These are phyloP conservation scores for Andrena hattorfiana DNA, from an alignment of 2,888 invertebrate genomes.

Conservation along the genomic window DNA sequence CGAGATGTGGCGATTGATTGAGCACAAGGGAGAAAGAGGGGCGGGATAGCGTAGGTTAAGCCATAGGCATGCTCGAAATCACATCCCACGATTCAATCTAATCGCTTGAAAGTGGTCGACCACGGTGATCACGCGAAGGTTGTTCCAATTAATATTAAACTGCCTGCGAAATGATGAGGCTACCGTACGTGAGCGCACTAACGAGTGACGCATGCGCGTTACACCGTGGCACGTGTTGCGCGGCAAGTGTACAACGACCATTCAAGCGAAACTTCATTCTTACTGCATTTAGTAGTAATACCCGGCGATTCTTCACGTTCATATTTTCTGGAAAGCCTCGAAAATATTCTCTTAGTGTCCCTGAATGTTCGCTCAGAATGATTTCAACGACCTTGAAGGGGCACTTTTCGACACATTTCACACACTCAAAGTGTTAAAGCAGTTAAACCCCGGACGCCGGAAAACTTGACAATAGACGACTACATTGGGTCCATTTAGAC, in stretches of 20 bases:
- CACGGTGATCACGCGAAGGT: slow-evolving; percentile 76
- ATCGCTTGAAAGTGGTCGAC: slow-evolving; percentile 65
- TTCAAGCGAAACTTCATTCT: neutral
- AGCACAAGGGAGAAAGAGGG: neutral
- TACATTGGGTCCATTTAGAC: too few species aligned
- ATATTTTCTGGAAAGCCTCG: too few species aligned
- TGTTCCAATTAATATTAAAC: slow-evolving; percentile 79
- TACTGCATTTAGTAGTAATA: neutral
- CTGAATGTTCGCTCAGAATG: too few species aligned
- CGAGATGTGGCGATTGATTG: neutral
- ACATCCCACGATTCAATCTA: slow-evolving; percentile 64
- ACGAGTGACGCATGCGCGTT: slow-evolving; percentile 32
- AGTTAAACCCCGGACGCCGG: too few species aligned
- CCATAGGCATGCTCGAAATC: slow-evolving; percentile 46
- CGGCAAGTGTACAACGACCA: neutral
- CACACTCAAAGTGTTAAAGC: too few species aligned
- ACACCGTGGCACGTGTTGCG: neutral
- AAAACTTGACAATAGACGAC: too few species aligned
- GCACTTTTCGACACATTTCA: too few species aligned
- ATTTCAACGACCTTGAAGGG: too few species aligned
- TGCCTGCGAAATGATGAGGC: slow-evolving; percentile 61
- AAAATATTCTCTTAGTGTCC: too few species aligned
- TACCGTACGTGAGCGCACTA: slow-evolving; percentile 46
- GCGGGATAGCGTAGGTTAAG: slow-evolving; percentile 16
- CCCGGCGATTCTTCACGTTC: too few species aligned